Conservation (phyloP, 2,113 vertebrate species). For the Callithrix jacchus region DNA sequence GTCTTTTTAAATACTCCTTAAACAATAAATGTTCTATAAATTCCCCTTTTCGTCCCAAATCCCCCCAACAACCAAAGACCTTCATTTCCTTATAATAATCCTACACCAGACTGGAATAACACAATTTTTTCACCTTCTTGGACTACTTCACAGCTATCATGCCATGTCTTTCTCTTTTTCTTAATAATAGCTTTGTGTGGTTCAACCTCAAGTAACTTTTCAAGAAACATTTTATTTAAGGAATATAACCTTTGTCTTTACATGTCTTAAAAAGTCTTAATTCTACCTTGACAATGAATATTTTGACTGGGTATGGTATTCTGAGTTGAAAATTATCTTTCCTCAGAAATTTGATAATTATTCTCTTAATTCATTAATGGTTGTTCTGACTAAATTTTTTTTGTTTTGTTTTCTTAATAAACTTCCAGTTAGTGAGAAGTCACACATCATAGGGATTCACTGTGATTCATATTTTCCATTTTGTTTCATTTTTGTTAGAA, state of each 20-base stretch:
- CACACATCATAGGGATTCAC: background rate
- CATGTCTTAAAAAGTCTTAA: background rate
- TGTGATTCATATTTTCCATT: background rate
- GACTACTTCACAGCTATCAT: background rate
- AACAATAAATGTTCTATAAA: background rate
- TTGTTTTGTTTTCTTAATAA: background rate
- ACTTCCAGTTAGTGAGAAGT: background rate
- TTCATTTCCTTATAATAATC: background rate
- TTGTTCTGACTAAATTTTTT: background rate
- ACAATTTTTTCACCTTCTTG: background rate
- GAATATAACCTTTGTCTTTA: background rate
- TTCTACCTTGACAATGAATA: background rate
- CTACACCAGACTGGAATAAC: background rate
- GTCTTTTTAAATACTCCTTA: slow-evolving; percentile 9
- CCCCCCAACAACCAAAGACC: background rate
- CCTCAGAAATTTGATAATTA: slow-evolving; percentile 2
- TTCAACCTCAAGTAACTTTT: background rate
- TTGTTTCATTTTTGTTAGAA: background rate
- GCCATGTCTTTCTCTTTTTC: background rate
- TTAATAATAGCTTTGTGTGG: background rate
- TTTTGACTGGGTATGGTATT: background rate
- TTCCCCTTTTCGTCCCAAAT: background rate
- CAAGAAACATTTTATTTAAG: background rate
- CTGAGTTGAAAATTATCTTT: background rate
- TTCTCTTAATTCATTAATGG: background rate